phyloP scores from a whole-genome alignment of 2,888 invertebrate species.

The Labia minor region DNA sequence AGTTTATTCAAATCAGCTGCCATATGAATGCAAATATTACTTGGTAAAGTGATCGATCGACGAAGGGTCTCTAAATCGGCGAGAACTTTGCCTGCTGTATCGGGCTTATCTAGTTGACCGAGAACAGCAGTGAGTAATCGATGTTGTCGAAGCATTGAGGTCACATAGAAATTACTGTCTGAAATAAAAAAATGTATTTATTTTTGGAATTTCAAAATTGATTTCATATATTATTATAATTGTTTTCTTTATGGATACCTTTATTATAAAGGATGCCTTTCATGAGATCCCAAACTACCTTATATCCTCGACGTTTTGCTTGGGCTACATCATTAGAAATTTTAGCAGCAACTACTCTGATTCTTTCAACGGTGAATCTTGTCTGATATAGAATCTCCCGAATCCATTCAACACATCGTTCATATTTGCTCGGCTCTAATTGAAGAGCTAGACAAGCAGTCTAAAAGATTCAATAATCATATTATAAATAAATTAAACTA shows the following conservation, averaged over 20 bases:
- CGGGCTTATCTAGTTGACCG: slow-evolving; percentile 47
- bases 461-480: slow-evolving; percentile 24
- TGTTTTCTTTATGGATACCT: slow-evolving; percentile 39
- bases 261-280: slow-evolving; percentile 47
- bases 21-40: slow-evolving; percentile 58
- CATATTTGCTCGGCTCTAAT: slow-evolving; percentile 67
- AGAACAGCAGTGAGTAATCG: slow-evolving; percentile 59
- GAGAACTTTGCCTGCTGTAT: slow-evolving; percentile 39
- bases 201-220: slow-evolving; percentile 14
- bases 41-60: slow-evolving; percentile 45
- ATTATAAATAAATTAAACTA: background rate
- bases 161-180: slow-evolving; percentile 61
- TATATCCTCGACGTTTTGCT: slow-evolving; percentile 59
- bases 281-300: slow-evolving; percentile 52
- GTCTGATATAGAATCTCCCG: slow-evolving; percentile 62
- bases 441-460: slow-evolving; percentile 32
- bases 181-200: slow-evolving; percentile 27
- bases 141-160: slow-evolving; percentile 63
- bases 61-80: slow-evolving; percentile 44
- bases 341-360: slow-evolving; percentile 68
- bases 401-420: slow-evolving; percentile 62
- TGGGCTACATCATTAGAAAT: slow-evolving; percentile 71
- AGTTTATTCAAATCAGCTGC: slow-evolving; percentile 58
- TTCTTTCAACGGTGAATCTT: slow-evolving; percentile 58
- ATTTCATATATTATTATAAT: slow-evolving; percentile 19